phyloP scores from a whole-genome alignment of 2,113 vertebrate species.

The Lophotis ruficrista region DNA sequence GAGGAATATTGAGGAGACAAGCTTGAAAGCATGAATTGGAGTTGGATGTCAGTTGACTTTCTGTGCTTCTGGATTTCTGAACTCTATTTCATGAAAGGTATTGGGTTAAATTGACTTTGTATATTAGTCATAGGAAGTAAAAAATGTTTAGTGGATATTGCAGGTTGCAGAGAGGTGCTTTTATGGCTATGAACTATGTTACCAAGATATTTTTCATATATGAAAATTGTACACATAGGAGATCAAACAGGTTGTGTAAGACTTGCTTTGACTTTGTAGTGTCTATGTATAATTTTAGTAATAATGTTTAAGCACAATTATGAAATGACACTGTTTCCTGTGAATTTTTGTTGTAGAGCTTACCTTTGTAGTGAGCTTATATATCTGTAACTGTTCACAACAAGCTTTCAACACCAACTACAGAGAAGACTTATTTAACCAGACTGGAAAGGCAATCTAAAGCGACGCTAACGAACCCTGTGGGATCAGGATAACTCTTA shows the following conservation, averaged over 20 bases:
- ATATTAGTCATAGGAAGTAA: not conserved
- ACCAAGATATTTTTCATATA: not conserved
- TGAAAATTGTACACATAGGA: not conserved
- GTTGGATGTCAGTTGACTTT: not conserved
- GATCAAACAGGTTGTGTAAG: slow-evolving; percentile 25
- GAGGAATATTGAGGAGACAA: not conserved
- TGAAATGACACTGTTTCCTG: not conserved
- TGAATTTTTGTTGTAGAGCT: not conserved
- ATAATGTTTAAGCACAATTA: not conserved
- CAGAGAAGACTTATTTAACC: not conserved
- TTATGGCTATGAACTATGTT: not conserved
- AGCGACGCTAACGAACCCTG: not conserved
- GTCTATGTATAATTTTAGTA: not conserved
- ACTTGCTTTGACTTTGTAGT: not conserved
- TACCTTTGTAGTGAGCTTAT: not conserved
- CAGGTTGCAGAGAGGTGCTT: not conserved
- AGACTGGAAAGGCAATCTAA: not conserved
- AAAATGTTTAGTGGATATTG: not conserved
- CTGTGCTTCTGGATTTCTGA: not conserved
- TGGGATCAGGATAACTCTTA: not conserved
- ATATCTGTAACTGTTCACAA: not conserved
- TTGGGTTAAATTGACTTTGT: not conserved
- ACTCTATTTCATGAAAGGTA: not conserved
- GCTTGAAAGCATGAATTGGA: not conserved
- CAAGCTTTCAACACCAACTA: not conserved